Evolutionary conservation across 2,797 vertebrate genomes (phyloP), one percentile per base, ranked within the genome.

Genomic region (Myripristis murdjan): DNA sequence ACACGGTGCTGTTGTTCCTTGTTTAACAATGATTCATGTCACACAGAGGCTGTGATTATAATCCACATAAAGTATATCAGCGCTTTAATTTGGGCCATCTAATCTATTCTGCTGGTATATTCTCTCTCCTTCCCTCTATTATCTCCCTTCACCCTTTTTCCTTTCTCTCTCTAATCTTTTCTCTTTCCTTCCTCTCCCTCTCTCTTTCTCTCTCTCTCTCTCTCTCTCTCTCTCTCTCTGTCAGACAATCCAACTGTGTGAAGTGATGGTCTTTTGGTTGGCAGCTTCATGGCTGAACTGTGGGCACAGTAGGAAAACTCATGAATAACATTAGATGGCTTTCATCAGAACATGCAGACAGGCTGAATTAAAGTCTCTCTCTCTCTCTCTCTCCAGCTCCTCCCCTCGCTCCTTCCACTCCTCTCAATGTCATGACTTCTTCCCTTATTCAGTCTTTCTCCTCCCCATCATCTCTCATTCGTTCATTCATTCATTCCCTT

Each of bases 321-420:
- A 91, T 91, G 90, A 89, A 91, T 91, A 91, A 84, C 53, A 91
- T 90, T 89, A 90, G 46, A 86, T 72, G 66, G 70, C 20, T 82
- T 88, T 88, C 79, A 89, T 90, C 85, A 88, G 49, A 43, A 85
- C 69, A 77, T 47, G 24, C 35, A 77, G 28, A 69, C 61, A 66
- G 35, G 47, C 18, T 67, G 52, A 83, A 83, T 85, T 85, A 78
- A 78, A 79, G 77, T 67, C 62, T 60, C 47, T 61, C 39, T 37
- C n/a, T 46, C 20, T 62, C 15, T 68, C 2, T 44, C 15, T 67
- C 28, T 9, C 46, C 37, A 64, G 8, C 20, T 20, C 46, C 9
- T 5, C 18, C 33, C 10, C 24, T 16, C 54, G 26, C 54, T 68
- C 48, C 16, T 54, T 26, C 54, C 65, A 48, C 35, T 70, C 56